A percentile compares a stretch with the other conserved stretches of the same genome.
These are phyloP conservation scores for Empidonax alnorum DNA, from an alignment of 2,113 vertebrate genomes.

Conservation along the genomic window DNA sequence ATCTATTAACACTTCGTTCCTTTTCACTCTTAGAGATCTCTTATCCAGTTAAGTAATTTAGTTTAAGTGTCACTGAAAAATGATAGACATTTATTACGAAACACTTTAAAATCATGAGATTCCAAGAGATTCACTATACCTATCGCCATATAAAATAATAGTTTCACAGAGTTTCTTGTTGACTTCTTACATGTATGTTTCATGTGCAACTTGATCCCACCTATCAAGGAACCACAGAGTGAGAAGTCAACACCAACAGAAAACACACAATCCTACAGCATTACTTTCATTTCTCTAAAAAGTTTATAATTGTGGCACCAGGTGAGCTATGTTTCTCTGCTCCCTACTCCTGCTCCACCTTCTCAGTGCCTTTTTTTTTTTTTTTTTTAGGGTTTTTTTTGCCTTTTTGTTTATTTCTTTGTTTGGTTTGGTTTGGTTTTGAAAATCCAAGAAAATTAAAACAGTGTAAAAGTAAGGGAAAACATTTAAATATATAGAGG, in stretches of 20 bases:
- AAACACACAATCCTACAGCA: neutral
- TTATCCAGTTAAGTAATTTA: neutral
- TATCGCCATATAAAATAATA: accelerated
- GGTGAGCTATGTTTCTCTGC: neutral
- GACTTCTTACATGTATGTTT: neutral
- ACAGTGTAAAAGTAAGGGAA: neutral
- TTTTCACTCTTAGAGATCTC: neutral
- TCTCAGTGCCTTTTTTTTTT: neutral
- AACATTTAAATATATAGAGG: neutral
- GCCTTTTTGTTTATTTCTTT: too few species aligned
- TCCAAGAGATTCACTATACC: neutral
- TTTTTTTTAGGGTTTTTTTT: too few species aligned
- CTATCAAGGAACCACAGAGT: neutral
- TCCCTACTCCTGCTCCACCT: accelerated
- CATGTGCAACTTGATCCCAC: neutral
- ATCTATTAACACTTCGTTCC: neutral
- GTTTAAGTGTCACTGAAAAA: neutral
- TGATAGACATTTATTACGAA: neutral
- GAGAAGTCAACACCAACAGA: neutral
- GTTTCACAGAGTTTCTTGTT: neutral
- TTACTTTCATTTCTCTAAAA: neutral
- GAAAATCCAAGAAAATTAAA: neutral
- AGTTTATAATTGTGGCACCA: neutral
- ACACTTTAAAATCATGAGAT: neutral
- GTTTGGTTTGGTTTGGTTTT: neutral